Percentiles rank a stretch among this genome's conserved stretches.
phyloP scores from a whole-genome alignment of 1,140 invertebrate species.

The Eueides isabella region DNA sequence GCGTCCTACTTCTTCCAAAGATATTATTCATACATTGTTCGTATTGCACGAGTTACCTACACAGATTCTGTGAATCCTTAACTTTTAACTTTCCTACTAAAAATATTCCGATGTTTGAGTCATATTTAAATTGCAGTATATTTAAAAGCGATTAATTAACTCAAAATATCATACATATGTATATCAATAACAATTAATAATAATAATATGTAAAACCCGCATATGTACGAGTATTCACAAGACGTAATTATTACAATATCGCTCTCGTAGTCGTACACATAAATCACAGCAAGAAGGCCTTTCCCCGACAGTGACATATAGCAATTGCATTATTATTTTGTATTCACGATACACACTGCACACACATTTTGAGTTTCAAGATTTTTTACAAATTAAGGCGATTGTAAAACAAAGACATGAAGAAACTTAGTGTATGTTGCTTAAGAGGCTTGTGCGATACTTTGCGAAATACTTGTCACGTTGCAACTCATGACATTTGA shows the following conservation, averaged over 20 bases:
- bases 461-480: slow-evolving; percentile 73
- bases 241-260: slow-evolving; percentile 11
- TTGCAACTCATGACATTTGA: slow-evolving; percentile 63
- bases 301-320: slow-evolving; percentile 23
- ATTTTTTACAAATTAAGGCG: slow-evolving; percentile 40
- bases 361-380: slow-evolving; percentile 27
- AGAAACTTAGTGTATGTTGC: slow-evolving; percentile 58
- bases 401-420: slow-evolving; percentile 55
- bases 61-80: slow-evolving; percentile 37
- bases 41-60: too few relatives aligned
- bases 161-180: too few relatives aligned
- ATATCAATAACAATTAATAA: too few relatives aligned
- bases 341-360: slow-evolving; percentile 17
- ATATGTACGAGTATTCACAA: slow-evolving; percentile 15
- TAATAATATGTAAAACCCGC: background rate
- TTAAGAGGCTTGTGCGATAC: slow-evolving; percentile 57
- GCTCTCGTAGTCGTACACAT: slow-evolving; percentile 6
- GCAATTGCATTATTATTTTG: slow-evolving; percentile 28
- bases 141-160: too few relatives aligned
- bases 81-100: too few relatives aligned
- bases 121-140: background rate
- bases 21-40: too few relatives aligned
- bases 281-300: slow-evolving; percentile 31
- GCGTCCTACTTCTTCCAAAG: too few relatives aligned
- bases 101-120: background rate